These are phyloP conservation scores for Passer montanus DNA, from an alignment of 2,113 vertebrate genomes.

Conservation along the genomic window DNA sequence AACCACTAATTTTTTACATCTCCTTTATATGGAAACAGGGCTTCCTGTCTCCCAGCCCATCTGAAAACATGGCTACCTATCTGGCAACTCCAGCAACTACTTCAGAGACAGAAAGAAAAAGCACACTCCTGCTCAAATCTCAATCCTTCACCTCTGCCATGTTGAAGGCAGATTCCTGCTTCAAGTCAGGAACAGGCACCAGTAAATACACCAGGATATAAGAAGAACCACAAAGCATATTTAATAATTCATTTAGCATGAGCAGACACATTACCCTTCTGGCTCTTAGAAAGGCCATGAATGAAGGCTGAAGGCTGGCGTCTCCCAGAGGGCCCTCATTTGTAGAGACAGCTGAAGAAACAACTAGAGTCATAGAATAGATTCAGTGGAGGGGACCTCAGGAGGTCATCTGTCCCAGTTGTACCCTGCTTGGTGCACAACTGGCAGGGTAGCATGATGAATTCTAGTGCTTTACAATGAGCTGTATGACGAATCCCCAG, in stretches of 20 bases:
- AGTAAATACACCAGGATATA: neutral
- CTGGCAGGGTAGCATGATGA: neutral
- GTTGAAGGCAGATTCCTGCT: neutral
- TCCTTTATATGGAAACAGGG: neutral
- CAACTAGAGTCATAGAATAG: neutral
- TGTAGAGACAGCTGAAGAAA: neutral
- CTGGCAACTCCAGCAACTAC: neutral
- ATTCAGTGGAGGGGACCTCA: neutral
- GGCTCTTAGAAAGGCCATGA: neutral
- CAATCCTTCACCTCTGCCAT: no score
- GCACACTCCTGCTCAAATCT: neutral
- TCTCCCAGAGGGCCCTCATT: neutral
- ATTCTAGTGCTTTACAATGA: neutral
- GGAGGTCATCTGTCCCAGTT: neutral
- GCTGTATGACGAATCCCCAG: neutral
- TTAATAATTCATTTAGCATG: neutral
- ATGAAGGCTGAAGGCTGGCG: neutral
- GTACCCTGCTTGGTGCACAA: neutral
- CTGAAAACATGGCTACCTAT: neutral
- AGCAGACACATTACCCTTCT: neutral
- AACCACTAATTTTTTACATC: neutral
- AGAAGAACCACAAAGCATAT: neutral
- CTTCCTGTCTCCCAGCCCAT: neutral
- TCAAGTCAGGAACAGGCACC: neutral
- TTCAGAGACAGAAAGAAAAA: neutral